These are phyloP conservation scores for Ennomos fuscantarius DNA, from an alignment of 2,888 invertebrate genomes.

Conservation along the genomic window DNA sequence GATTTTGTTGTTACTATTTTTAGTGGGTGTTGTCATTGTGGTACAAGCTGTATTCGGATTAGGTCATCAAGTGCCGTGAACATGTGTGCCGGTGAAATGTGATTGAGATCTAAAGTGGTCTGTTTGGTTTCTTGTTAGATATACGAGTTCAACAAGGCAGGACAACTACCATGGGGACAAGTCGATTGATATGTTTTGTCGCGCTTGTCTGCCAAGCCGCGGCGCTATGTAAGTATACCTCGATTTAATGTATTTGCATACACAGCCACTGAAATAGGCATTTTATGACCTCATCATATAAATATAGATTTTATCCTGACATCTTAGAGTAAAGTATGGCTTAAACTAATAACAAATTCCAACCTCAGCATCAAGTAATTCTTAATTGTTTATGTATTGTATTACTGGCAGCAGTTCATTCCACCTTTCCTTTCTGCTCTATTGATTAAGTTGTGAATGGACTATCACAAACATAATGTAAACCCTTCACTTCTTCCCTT, in stretches of 20 bases:
- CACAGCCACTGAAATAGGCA: not conserved
- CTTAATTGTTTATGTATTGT: constrained; percentile 34
- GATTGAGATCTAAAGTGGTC: constrained; percentile 65
- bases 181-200: constrained; percentile 69
- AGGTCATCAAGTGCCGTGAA: constrained; percentile 81
- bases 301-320: too few species aligned
- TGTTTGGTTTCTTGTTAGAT: constrained; percentile 79
- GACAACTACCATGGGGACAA: constrained; percentile 70
- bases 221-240: constrained; percentile 71
- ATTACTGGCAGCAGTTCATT: constrained; percentile 48
- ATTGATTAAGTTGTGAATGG: constrained; percentile 25
- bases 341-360: not conserved
- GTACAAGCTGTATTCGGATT: constrained; percentile 76
- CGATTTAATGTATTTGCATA: not conserved
- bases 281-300: not conserved
- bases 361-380: constrained; percentile 6
- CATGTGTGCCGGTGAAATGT: constrained; percentile 80
- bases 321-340: too few species aligned
- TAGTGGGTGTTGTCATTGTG: constrained; percentile 86
- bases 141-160: constrained; percentile 69
- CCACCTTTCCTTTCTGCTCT: constrained; percentile 47
- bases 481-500: constrained; percentile 26
- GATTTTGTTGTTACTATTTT: constrained; percentile 84
- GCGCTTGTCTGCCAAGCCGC: constrained; percentile 69
- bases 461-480: constrained; percentile 8